Evolutionary conservation across 2,888 invertebrate genomes (phyloP), one percentile per base, ranked within the genome.

Genomic region (Thecophora atra): DNA sequence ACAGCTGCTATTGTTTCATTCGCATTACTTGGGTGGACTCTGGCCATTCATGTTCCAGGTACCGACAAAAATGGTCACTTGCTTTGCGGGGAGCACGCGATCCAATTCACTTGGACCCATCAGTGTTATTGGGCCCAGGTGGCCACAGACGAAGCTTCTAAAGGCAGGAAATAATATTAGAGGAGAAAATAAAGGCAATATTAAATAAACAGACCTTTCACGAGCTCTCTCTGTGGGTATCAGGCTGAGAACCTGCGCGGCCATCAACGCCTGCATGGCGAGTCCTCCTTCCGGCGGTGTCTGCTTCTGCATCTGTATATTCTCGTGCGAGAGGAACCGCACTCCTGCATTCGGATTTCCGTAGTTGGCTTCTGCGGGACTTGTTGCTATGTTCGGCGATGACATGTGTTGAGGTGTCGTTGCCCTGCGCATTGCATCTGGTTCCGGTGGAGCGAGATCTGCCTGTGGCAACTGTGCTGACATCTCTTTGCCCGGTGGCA

Each of bases 1-100:
- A 56, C 30, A 37, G 37, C 30, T 67, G n/a, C 17, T 44, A 68
- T 26, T 54, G 21, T 8, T 21, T 5, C 7, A 4, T 54, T 58
- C 58, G 4, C 8, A n/a, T 88, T 88, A 95, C 95, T 91, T 92
- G 62, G 94, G 94, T 60, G 94, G 93, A 77, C 89, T 89, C 82
- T 97, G 94, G 44, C 96, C 97, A 86, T 96, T 97, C 96, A 98
- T 97, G 84, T 98, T 98, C 97, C 98, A 98, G 28, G 96, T 95
- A 7, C 95, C 97, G 71, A 97, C 92, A 89, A 96, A 97, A 79
- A 98, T 91, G 76, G 91, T 93, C 0, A 97, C 89, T 86, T 95
- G 94, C 78, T 94, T 90, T 80, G 92, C 92, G 1, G 96, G 96
- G 80, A 98, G 91, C 60, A 94, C 93, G 84, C 95, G 92, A 79